A percentile compares a stretch with the other conserved stretches of the same genome.
Conservation (phyloP, 2,888 invertebrate genomes). For the Heliothis peltigera region DNA sequence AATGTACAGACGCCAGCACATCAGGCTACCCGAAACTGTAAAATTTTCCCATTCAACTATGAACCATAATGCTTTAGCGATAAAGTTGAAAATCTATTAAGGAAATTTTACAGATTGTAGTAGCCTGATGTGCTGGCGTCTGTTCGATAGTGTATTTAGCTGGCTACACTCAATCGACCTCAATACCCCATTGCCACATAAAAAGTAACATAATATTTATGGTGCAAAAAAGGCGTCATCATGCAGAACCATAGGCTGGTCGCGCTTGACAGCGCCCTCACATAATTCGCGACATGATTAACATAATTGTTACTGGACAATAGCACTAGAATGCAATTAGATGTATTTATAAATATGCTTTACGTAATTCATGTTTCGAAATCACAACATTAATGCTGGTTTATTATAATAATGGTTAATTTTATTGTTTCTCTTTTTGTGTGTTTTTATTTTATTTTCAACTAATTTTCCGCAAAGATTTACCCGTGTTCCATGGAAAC, state of each 20-base stretch:
- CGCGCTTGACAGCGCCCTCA: slow-evolving; percentile 35
- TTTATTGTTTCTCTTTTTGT: slow-evolving; percentile 40
- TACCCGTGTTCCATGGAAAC: too few species aligned
- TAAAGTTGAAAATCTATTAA: too few species aligned
- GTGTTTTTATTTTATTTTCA: slow-evolving; percentile 4
- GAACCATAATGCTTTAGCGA: too few species aligned
- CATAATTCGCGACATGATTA: slow-evolving; percentile 52
- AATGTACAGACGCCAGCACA: too few species aligned
- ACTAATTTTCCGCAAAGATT: too few species aligned
- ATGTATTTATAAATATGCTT: slow-evolving; percentile 30
- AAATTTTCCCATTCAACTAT: too few species aligned
- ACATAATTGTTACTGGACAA: slow-evolving; percentile 55
- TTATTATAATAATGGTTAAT: slow-evolving; percentile 51
- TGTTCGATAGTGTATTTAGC: too few species aligned
- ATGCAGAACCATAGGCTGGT: slow-evolving; percentile 29
- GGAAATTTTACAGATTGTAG: too few species aligned
- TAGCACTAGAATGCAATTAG: slow-evolving; percentile 50
- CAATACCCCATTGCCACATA: slow-evolving; percentile 12
- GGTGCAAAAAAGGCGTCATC: slow-evolving; percentile 22
- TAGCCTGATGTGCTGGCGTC: too few species aligned
- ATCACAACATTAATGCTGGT: slow-evolving; percentile 52
- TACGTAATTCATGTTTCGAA: slow-evolving; percentile 59
- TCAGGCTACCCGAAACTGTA: too few species aligned
- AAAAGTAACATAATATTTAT: slow-evolving; percentile 53
- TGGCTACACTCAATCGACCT: too few species aligned